phyloP scores from a whole-genome alignment of 2,888 invertebrate genomes.

The Escarpia spicata region DNA sequence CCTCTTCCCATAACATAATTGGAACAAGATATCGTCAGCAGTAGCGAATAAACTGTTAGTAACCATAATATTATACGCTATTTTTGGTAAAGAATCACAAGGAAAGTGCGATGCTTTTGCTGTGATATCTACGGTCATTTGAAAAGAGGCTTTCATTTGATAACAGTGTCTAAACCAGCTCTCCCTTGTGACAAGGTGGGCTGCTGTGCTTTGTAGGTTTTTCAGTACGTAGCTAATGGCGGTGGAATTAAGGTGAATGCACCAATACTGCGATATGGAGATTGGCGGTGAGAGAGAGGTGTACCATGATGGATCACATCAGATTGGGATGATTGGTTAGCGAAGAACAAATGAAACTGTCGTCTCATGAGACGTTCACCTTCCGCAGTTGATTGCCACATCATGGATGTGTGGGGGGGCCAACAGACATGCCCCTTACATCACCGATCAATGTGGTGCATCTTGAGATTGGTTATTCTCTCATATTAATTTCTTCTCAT shows the following conservation, averaged over 20 bases:
- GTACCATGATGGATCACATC: neutral
- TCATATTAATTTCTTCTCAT: no score
- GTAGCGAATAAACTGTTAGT: neutral
- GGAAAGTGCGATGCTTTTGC: neutral
- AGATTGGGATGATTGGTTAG: neutral
- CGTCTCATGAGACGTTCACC: neutral
- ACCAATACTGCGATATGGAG: neutral
- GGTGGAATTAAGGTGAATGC: neutral
- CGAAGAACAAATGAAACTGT: neutral
- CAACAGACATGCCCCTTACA: neutral
- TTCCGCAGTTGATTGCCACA: slow-evolving; percentile 8
- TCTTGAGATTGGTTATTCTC: neutral
- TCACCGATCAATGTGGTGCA: neutral
- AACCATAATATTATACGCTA: neutral
- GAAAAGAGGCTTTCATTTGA: neutral
- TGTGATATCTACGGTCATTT: neutral
- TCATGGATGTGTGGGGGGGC: neutral
- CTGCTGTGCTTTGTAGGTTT: neutral
- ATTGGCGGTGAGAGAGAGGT: neutral
- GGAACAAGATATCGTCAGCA: neutral
- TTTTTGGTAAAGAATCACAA: neutral
- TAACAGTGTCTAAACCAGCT: neutral
- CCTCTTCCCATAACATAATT: neutral
- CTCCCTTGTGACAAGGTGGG: neutral
- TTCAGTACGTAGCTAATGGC: neutral